Evolutionary conservation across 2,113 vertebrate species (phyloP), one percentile per base, ranked within the genome.

Genomic region (Embiotoca jacksoni): DNA sequence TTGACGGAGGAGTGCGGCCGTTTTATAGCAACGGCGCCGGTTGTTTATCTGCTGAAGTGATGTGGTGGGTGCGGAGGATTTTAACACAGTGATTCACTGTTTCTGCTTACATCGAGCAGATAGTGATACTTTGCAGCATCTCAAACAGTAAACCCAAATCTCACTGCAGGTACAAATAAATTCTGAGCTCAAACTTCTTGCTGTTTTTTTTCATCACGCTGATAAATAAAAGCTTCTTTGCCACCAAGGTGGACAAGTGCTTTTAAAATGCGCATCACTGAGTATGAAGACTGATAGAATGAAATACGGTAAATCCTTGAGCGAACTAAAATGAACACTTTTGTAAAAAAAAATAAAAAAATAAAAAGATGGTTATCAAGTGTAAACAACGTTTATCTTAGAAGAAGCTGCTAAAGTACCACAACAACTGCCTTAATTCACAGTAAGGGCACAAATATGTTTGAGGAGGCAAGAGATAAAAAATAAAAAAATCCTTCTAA

Each of bases 231-330:
- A n/a, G 37, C 53, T 3, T 46, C 30, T 23, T 46, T 1, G 7
- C 55, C 47, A 46, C 61, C 39, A 47, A 37, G 49, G 15, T 55
- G 50, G 32, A 16, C 13, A 16, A 6, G 35, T 16, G 14, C 35
- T 53, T 59, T 77, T 60, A 54, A 53, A 61, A 31, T 64, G 74
- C n/a, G 41, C 44, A 52, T 41, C 33, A 71, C 30, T 59, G 46
- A 46, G 36, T 4, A n/a, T 11, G 54, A 58, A 54, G n/a, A 52
- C 3, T n/a, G 49, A 36, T n/a, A 46, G 60, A 31, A 14, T 23
- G 2, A 10, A 41, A 44, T 35, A 14, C 52, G 4, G 30, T 30
- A 65, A 64, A 65, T 41, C 61, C 55, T 80, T 31, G 9, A 47
- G 37, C 23, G 49, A 23, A 47, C 59, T 55, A 65, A 66, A 80